Base-by-base conservation (phyloP, 2,888 invertebrate species). In the Eristalis arbustorum region DNA sequence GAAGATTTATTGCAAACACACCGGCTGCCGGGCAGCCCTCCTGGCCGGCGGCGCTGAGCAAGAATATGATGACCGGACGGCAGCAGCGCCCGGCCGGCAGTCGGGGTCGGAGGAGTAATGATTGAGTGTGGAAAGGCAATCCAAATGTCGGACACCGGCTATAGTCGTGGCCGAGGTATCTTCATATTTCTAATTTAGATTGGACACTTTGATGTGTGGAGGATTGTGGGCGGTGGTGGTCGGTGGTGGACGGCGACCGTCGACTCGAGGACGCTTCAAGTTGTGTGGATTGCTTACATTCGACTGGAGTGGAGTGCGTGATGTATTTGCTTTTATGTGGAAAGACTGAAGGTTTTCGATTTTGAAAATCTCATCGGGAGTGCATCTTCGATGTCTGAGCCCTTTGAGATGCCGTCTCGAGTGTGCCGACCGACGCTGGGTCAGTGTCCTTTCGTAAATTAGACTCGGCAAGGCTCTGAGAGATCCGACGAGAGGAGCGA, bases 131-230 rank as follows among this genome's bases (percentile, higher is more conserved):
- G 73, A 74, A 69, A 66, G 75, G 68, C 40, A 67, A 61, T 67
- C 37, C 37, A 59, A 61, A n/a, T 62, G 67, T 18, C n/a, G 34
- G 31, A 13, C 69, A 18, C 31, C 42, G 42, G 62, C 63, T 75
- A 57, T 22, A 75, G 34, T 71, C 23, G 23, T 56, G 31, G 40
- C 23, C 14, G 49, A 80, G 74, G 82, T 71, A 82, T 77, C 85
- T 85, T 77, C 81, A 85, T 85, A 85, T 85, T 85, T 85, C 81
- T 85, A 85, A 82, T 85, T 82, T 78, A 82, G 73, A 82, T 82
- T 85, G 74, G 76, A 61, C 64, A 81, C 73, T 85, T 81, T 31
- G 73, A 68, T 67, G 57, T 37, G 22, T 64, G 22, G 22, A 18
- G 63, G 22, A 18, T 23, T 23, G 23, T 59, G 13, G 23, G 13